Base-by-base conservation (phyloP, 2,797 vertebrate species). In the Pantherophis vulpinus region DNA sequence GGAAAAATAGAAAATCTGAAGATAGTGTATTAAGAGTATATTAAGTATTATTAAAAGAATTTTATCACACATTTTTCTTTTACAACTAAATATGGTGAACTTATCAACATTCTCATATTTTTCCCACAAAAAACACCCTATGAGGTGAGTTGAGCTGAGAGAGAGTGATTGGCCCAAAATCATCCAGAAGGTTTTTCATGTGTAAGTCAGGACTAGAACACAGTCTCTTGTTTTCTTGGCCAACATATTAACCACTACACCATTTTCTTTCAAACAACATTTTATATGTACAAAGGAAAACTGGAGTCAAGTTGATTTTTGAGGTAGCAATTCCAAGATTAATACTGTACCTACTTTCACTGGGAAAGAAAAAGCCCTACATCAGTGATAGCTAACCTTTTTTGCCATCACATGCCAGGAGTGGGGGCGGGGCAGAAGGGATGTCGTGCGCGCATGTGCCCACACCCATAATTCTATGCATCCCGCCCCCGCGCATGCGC, bases 261-360 rank as follows among this genome's bases (percentile, higher is more conserved):
- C 12, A 66, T 56, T 61, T 59, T 91, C 23, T 14, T 74, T 32
- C 42, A 51, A 59, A 61, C 59, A 63, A 32, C 54, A 12, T 54
- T 8, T 20, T 32, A 32, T 47, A 60, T 20, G 29, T 12, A 92
- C 61, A 88, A 70, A 63, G 12, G 20, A 66, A 63, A 92, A 56
- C 7, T 55, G 32, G 23, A 56, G 7, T 23, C 23, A 54, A 20
- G 51, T 3, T 86, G 56, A 27, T 91, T n/a, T 61, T 63, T 86
- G 11, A 55, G 14, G 10, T 20, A 47, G 61, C 7, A 88, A 25
- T 18, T 6, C 13, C 11, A 18, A 42, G 54, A 88, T 88, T 54
- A 86, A 1, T 18, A 60, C 5, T 20, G 32, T n/a, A n/a, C 0
- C 61, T 0, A 0, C 0, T 25, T 0, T 58, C 8, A 8, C 2